Evolutionary conservation across 2,797 vertebrate genomes (phyloP), one percentile per base, ranked within the genome.

Genomic region (Manis javanica): DNA sequence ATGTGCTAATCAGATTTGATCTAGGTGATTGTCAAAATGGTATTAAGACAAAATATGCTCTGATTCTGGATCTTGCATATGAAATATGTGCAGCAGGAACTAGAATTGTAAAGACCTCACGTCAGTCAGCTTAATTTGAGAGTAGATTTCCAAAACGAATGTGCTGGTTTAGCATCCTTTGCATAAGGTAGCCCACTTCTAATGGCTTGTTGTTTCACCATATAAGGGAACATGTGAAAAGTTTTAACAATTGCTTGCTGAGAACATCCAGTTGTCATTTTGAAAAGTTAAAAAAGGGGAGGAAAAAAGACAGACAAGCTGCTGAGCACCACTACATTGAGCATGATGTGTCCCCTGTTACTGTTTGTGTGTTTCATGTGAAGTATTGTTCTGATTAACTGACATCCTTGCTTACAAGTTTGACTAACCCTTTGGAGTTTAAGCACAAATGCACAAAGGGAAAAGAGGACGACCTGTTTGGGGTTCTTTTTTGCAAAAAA

Each of bases 261-360:
- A 98, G 97, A 98, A 97, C 91, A 97, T 96, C 96, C 93, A 84
- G 98, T 94, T 98, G 96, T 98, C 97, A 71, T 97, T 94, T 90
- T 97, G 83, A 96, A 94, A 92, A 78, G 93, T 98, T 94, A 91
- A 10, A 34, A 96, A 83, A 55, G 57, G 75, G 26, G 61, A 14
- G 31, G 51, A 2, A 11, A 72, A 63, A 83, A 77, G n/a, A 78
- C 31, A 84, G 2, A 89, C 74, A 64, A 97, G 95, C 92, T 89
- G 95, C 97, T 82, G 96, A 98, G 53, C 97, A 97, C 97, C 97
- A 97, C 98, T 99, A 98, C 98, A 99, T 99, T 99, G 99, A 99
- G 99, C 99, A 99, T 99, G 99, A 99, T 99, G 99, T 99, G 99
- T 99, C 99, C 95, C 98, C 98, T 97, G 98, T 90, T 98, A 98